Evolutionary conservation across 2,113 vertebrate species (phyloP).

Genomic region (Clarias batrachus): DNA sequence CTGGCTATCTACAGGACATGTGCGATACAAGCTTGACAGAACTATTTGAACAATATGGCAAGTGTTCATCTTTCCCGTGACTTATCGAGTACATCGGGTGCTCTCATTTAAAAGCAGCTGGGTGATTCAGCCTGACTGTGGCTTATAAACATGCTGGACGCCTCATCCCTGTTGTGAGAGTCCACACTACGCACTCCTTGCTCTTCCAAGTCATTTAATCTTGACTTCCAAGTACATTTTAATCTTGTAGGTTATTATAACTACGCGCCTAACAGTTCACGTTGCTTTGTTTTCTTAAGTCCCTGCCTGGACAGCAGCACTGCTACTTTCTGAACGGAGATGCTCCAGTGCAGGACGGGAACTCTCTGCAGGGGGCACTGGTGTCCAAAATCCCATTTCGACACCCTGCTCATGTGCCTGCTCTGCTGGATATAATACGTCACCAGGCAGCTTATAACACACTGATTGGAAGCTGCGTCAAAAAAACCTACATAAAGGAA

Average conservation of each 20-base stretch:
- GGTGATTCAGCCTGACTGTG: neutral
- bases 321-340: slow-evolving; percentile 97
- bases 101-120: neutral
- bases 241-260: too few species aligned
- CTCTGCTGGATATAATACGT: slow-evolving; percentile 86
- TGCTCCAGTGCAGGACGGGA: slow-evolving; percentile 91
- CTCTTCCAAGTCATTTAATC: neutral
- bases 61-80: neutral
- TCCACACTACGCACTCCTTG: neutral
- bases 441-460: slow-evolving; percentile 95
- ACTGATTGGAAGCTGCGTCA: slow-evolving; percentile 94
- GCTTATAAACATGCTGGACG: too few species aligned
- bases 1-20: too few species aligned
- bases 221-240: neutral
- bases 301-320: slow-evolving; percentile 95
- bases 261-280: neutral
- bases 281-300: slow-evolving; percentile 64
- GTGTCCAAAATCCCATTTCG: slow-evolving; percentile 93
- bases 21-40: too few species aligned
- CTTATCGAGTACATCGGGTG: neutral
- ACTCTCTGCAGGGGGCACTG: slow-evolving; percentile 86
- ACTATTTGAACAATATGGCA: neutral
- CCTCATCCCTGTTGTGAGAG: neutral
- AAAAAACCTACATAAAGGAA: slow-evolving; percentile 88
- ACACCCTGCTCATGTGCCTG: slow-evolving; percentile 89